Percentiles rank a stretch among this genome's conserved stretches.
These are phyloP conservation scores for Hecatera dysodea DNA, from an alignment of 2,888 invertebrate species.

Conservation along the genomic window DNA sequence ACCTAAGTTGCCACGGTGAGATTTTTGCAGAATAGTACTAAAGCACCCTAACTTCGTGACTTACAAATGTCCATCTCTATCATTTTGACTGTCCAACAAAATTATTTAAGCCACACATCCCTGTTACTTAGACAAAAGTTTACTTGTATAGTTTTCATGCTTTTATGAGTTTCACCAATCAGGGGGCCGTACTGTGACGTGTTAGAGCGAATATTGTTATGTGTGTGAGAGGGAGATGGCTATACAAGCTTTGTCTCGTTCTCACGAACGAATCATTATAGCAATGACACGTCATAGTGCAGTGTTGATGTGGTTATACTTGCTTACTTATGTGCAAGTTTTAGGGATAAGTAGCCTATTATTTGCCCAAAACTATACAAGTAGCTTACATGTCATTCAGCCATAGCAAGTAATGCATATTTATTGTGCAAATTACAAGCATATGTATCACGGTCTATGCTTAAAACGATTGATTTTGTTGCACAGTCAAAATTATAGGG, in stretches of 20 bases:
- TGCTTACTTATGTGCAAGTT: neutral
- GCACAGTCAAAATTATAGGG: constrained; percentile 7
- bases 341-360: too few species aligned
- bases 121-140: neutral
- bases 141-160: neutral
- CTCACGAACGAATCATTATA: neutral
- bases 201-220: neutral
- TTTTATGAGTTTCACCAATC: neutral
- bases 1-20: too few species aligned
- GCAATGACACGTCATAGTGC: neutral
- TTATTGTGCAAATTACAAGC: too few species aligned
- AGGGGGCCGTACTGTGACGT: neutral
- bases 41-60: neutral
- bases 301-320: neutral
- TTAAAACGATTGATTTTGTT: neutral
- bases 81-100: constrained; percentile 2
- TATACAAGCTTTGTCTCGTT: neutral
- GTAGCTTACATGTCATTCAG: too few species aligned
- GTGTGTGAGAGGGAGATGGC: neutral
- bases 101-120: neutral
- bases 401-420: too few species aligned
- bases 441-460: too few species aligned
- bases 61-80: constrained; percentile 5
- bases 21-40: too few species aligned
- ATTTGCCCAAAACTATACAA: too few species aligned